Base-by-base conservation (phyloP, 2,888 invertebrate genomes). In the Philonicus albiceps region DNA sequence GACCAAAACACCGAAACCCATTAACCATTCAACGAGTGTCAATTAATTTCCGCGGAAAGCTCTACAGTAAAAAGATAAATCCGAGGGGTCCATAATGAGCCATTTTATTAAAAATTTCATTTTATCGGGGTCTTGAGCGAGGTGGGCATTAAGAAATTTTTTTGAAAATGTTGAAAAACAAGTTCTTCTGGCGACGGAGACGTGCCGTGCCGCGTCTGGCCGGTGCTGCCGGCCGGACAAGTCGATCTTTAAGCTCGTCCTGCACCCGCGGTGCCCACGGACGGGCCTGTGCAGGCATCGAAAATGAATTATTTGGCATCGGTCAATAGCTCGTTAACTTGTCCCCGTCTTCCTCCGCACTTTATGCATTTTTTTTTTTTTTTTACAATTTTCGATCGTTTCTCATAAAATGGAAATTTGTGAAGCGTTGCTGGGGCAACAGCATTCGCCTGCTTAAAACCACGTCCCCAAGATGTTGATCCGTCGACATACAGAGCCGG, bases 261-360 rank as follows among this genome's bases (percentile, higher is more conserved):
- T 85, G 40, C 40, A 30, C 27, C 84, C 73, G 40, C n/a, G 64
- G 49, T 85, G 78, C 85, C 87, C 43, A 40, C 85, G 80, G n/a
- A n/a, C n/a, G n/a, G n/a, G 55, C 87, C 19, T 37, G 84, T n/a
- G 64, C 80, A 85, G 27, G 85, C 80, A 78, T 87, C 78, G 53
- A 85, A 87, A 80, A 87, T 87, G 87, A 87, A 87, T 87, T 85
- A 87, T 87, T 86, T 85, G 87, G 81, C 86, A 87, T 87, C 87
- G 87, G 43, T 81, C 87, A 85, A 80, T 80, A 49, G 16, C 85
- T 85, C 74, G 87, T 74, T 87, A 73, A 78, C 80, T 55, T 86
- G n/a, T 86, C 34, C 13, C 27, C 73, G n/a, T 73, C 72, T 73
- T 22, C 22, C 72, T 73, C 31, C 11, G 84, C 73, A 73, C 73